Base-by-base conservation (phyloP, 2,888 invertebrate species). In the Marasmarcha lunaedactyla region DNA sequence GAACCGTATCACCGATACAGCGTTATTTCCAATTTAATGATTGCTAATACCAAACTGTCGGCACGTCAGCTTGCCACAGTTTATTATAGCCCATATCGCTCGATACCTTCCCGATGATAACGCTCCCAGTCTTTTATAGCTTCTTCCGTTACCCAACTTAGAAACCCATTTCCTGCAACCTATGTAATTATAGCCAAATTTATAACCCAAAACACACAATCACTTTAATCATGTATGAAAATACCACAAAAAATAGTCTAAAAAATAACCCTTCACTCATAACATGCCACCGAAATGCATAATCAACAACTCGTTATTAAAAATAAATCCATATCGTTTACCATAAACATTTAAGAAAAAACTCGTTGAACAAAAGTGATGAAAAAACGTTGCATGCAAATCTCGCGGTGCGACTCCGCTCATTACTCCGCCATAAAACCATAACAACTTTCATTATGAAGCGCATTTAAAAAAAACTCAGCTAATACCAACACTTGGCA, bases 1-100 rank as follows among this genome's bases (percentile, higher is more conserved):
- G 78, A 77, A 79, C 70, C 69, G 73, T 76, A 79, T 81, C 65
- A 71, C 54, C 74, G 71, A 78, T 77, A 72, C 63, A 73, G 73
- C 79, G 77, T 72, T 77, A 78, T 81, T 79, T 79, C 79, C 81
- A 78, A 83, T 81, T 83, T 83, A 83, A 83, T 81, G 79, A 79
- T 78, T 74, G 74, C 77, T 81, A 81, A 81, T 81, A 77, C 62
- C 64, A 68, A 71, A 71, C 57, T 58, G 68, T 63, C 65, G 68
- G 65, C 77, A 76, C 74, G 78, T 78, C 74, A 74, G 7, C 20
- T 20, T 42, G 53, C 54, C 59, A 54, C 57, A 68, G 59, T 66
- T 70, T 72, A 62, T 67, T 68, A 68, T 67, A 55, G 54, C 58
- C 56, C 55, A 48, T 49, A 55, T 55, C 50, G 52, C 55, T 55